Evolutionary conservation across 53 echinoderm and acorn worm genomes (phyloP).

Genomic region (Luidia sarsii): DNA sequence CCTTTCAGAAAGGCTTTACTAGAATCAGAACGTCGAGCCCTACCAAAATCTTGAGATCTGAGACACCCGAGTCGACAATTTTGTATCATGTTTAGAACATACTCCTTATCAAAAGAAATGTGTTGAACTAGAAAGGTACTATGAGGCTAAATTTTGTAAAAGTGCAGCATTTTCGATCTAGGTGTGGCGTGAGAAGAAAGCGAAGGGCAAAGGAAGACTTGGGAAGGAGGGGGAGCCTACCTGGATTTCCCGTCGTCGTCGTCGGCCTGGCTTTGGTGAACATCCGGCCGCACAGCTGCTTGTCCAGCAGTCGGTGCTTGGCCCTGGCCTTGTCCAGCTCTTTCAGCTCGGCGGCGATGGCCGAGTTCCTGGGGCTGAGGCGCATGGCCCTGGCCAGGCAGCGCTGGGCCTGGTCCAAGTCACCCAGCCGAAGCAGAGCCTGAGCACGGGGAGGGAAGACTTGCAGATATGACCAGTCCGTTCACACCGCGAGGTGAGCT

Average conservation of each 20-base stretch:
- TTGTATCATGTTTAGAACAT: no score
- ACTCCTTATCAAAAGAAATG: no score
- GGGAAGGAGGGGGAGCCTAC: not conserved
- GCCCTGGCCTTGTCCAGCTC: constrained; percentile 41
- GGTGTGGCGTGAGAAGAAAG: no score
- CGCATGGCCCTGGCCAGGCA: constrained; percentile 50
- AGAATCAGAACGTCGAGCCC: no score
- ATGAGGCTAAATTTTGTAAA: not conserved
- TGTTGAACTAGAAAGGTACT: no score
- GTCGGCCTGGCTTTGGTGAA: constrained; percentile 38
- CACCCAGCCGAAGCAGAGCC: constrained; percentile 63
- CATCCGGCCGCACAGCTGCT: constrained; percentile 65
- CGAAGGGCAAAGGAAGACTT: not conserved
- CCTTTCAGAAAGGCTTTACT: no score
- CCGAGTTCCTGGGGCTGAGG: constrained; percentile 47
- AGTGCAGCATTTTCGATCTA: no score
- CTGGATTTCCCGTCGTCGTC: not conserved
- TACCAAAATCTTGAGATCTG: no score
- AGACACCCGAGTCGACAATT: no score
- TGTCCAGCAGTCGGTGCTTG: constrained; percentile 53
- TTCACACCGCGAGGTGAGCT: no score
- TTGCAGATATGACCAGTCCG: no score
- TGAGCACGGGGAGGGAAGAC: constrained; percentile 5
- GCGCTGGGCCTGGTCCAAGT: constrained; percentile 54
- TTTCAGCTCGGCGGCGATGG: constrained; percentile 50